Base-by-base conservation (phyloP, 2,888 invertebrate genomes). In the Rotaria macrura region DNA sequence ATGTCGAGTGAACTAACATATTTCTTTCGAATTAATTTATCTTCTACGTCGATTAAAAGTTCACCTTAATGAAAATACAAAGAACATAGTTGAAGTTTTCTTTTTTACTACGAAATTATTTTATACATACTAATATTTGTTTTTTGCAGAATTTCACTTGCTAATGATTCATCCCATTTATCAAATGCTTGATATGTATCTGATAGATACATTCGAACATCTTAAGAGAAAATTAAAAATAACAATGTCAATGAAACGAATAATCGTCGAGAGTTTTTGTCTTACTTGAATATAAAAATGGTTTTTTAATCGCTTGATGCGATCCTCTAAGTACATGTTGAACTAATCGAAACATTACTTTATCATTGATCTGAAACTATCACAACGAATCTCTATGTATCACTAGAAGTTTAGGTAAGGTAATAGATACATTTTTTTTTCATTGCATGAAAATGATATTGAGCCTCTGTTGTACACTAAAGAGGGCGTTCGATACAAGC, bases 1-100 rank as follows among this genome's bases (percentile, higher is more conserved):
- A 79, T 79, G n/a, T 79, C 79, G 3, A 79, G n/a, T 79, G 79
- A 79, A n/a, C 79, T 79, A n/a, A 79, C 43, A 79, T 43, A 43
- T 79, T 79, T 79, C 12, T 79, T 79, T 79, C 79, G 20, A 14
- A 43, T 79, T 43, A 79, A 43, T 79, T 79, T 79, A 79, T 79
- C 79, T 43, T 79, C 79, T 1, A 79, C 43, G 43, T 79, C 79
- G n/a, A 79, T 79, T 14, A 79, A 43, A 23, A 79, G 43, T 79
- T 79, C 79, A 79, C 43, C 79, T 79, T 14, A n/a, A 25, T n/a
- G 17, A 29, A 49, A 17, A 49, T 17, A 17, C 9, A 49, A 17
- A 49, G 9, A 47, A 47, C 14, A 12, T 47, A 17, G 17, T 49
- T 14, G 49, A 1, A 49, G 3, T 49, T 49, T 43, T 7, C 10